Base-by-base conservation (phyloP, 1,140 invertebrate species). In the Neodiprion fabricii region DNA sequence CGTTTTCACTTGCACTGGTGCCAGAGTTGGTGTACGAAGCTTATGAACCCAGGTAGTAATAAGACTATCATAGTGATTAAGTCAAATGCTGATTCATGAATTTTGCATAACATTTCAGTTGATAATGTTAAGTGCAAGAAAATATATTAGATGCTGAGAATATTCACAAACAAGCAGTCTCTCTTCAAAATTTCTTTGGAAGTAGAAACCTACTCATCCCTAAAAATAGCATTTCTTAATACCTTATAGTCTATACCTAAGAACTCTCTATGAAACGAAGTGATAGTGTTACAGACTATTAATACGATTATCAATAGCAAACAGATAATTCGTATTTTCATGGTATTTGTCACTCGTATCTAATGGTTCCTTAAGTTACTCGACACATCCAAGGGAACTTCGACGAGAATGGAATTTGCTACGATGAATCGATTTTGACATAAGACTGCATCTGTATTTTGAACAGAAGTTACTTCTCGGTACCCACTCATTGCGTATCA, bases 11-110 rank as follows among this genome's bases (percentile, higher is more conserved):
- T 70, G 86, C 87, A 40, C 78, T 89, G 53, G 87, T 88, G 75
- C 87, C 87, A 68, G 87, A 88, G 76, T 85, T 88, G 75, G 83
- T 85, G 75, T 86, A 85, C 80, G 86, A 87, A 79, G 79, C 84
- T 40, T 85, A 78, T 74, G 85, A 87, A 77, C 84, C 84, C 7
- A 85, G 84, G 75, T 86, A 83, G 79, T 85, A 71, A 74, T 75
- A 82, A 50, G 73, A 77, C 17, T 21, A 17, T 47, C 28, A 75
- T 75, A 68, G 48, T 76, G 49, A 77, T 78, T 72, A 78, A 73
- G 79, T 67, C 48, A 73, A 49, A 74, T 67, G 10, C 61, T 47
- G 49, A 73, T 67, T 50, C 61, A 50, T 61, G 53, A 72, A 72
- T 61, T 61, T 40, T 65, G 61, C 12, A 69, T 9, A 69, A 69